Base-by-base conservation (phyloP, 1,140 invertebrate genomes). In the Zaprionus nigranus region DNA sequence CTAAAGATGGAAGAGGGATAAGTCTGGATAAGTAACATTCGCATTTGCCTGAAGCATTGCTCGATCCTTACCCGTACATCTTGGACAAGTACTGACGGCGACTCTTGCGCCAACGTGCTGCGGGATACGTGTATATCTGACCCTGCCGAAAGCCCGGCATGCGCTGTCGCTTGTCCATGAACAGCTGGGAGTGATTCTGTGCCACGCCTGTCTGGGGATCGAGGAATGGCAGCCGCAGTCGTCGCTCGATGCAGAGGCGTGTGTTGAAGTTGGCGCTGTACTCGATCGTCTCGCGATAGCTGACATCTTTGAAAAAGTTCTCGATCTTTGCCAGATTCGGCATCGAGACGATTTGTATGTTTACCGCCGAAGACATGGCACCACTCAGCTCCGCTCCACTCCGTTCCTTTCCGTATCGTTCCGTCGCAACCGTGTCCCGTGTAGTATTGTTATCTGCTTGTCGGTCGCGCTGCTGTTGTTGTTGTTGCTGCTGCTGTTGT, bases 151-250 rank as follows among this genome's bases (percentile, higher is more conserved):
- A 94, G 69, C 98, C 98, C 38, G 98, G 98, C 94, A 98, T 96
- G 75, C 98, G 95, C 90, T 99, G 96, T 84, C 97, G 94, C 85
- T 96, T 95, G 40, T 95, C 95, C 96, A 98, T 97, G 93, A 98
- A 99, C 71, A 99, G 93, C 81, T 96, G 96, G 74, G 97, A 98
- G 93, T 99, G 98, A 92, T 97, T 98, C 93, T 99, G 98, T 22
- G 98, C 98, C 30, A 99, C 97, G 38, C 97, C 98, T 67, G 98
- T 99, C 93, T 99, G 98, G 3, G 97, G 97, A 93, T 99, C 98
- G 65, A 99, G 95, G 92, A 99, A 99, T 43, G 98, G 98, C 93
- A 99, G 95, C 65, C 98, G 94, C 91, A 98, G 94, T 90, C 98
- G 96, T 75, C 98, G 95, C 93, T 99, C 98, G 68, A 97, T 95